These are phyloP conservation scores for Pseudomyrmex dendroicus DNA, from an alignment of 1,140 invertebrate genomes.

Conservation along the genomic window DNA sequence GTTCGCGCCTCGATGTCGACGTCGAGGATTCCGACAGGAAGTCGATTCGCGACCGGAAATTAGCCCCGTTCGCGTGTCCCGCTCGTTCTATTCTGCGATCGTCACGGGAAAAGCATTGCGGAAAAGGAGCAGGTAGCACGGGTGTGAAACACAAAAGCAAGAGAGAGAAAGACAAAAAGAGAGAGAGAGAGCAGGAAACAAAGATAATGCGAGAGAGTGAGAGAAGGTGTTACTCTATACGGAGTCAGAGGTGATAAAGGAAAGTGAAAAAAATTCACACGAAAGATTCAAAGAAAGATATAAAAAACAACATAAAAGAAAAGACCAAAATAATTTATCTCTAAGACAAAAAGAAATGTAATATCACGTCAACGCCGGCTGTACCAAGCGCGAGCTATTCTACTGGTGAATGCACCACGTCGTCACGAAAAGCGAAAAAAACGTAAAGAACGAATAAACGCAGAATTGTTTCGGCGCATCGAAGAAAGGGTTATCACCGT, in stretches of 20 bases:
- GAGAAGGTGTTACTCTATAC: not conserved
- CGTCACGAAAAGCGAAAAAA: not conserved
- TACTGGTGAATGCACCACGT: conserved; percentile 2
- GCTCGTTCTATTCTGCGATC: conserved; percentile 48
- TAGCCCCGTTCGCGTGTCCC: conserved; percentile 59
- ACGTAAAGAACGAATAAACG: not conserved
- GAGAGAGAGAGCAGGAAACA: not conserved
- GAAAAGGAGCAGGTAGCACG: conserved; percentile 19
- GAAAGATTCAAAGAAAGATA: too few species aligned
- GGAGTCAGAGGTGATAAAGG: conserved; percentile 19
- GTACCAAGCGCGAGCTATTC: not conserved
- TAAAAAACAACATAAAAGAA: too few species aligned
- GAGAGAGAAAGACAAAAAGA: not conserved
- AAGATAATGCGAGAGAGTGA: not conserved
- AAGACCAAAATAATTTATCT: too few species aligned
- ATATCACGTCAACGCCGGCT: not conserved
- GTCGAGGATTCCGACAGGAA: conserved; percentile 58
- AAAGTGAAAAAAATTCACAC: conserved; percentile 39
- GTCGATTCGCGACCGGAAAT: conserved; percentile 72
- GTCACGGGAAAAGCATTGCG: conserved; percentile 30
- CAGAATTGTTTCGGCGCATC: too few species aligned
- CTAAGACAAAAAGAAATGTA: too few species aligned
- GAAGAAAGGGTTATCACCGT: not conserved
- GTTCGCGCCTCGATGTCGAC: conserved; percentile 48
- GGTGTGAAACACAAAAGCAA: conserved; percentile 3